Conservation (phyloP, 2,888 invertebrate genomes). For the Lordiphosa fenestrarum region DNA sequence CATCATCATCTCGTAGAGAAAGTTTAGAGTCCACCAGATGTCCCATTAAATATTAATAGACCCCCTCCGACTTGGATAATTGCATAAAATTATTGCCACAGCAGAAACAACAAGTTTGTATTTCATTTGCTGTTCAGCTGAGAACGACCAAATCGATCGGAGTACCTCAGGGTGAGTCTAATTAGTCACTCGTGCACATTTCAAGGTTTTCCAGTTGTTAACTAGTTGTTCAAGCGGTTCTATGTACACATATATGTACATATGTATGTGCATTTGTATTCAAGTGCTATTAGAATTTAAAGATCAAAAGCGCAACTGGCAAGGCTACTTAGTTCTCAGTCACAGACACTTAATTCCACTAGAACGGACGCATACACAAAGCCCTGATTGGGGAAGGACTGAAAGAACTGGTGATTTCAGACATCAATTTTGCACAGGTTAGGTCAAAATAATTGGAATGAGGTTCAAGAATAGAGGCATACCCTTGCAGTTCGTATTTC, state of each 20-base stretch:
- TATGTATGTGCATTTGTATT: constrained; percentile 7
- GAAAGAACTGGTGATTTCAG: too few relatives aligned
- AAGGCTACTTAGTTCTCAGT: constrained; percentile 33
- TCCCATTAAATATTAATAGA: constrained; percentile 37
- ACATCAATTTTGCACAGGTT: too few relatives aligned
- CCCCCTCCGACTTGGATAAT: constrained; percentile 26
- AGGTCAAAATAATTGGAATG: too few relatives aligned
- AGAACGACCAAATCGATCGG: constrained; percentile 11
- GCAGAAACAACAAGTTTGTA: constrained; percentile 1
- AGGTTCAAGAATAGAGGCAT: too few relatives aligned
- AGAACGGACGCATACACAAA: neutral
- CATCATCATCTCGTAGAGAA: neutral
- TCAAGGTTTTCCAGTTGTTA: constrained; percentile 69
- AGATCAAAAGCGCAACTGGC: constrained; percentile 49
- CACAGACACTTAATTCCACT: constrained; percentile 5
- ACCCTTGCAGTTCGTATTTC: too few relatives aligned
- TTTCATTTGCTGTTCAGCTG: neutral
- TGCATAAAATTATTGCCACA: constrained; percentile 32
- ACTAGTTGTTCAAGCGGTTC: constrained; percentile 19
- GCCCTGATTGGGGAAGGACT: too few relatives aligned
- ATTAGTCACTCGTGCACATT: constrained; percentile 69
- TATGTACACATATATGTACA: neutral
- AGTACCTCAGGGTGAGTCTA: constrained; percentile 27
- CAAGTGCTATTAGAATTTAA: constrained; percentile 39
- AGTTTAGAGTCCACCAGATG: constrained; percentile 32